Evolutionary conservation across 2,797 vertebrate genomes (phyloP).

Genomic region (Pangasius sanitwongsei): DNA sequence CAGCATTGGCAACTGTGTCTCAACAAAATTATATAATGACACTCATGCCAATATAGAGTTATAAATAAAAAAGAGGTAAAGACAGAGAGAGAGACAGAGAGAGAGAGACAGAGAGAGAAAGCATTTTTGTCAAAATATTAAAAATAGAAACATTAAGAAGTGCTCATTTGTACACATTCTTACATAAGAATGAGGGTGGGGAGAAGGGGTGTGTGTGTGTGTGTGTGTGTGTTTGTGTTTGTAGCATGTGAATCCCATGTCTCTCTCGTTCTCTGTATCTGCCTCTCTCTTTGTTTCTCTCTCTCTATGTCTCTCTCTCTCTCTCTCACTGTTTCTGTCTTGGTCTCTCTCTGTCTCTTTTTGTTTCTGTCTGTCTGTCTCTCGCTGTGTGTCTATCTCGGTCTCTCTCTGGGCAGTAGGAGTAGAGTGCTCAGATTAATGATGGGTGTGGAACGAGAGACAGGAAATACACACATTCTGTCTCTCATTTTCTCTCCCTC

Average conservation of each 20-base stretch:
- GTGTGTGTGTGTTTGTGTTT: slow-evolving; percentile 23
- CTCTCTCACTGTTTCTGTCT: neutral
- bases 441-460: slow-evolving; percentile 58
- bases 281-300: neutral
- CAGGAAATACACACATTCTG: slow-evolving; percentile 44
- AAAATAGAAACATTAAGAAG: slow-evolving; percentile 2
- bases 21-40: neutral
- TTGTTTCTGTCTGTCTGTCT: neutral
- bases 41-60: neutral
- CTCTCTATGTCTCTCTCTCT: too few relatives aligned
- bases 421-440: slow-evolving; percentile 61
- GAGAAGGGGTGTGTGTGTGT: slow-evolving; percentile 39
- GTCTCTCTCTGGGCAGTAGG: slow-evolving; percentile 33
- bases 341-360: neutral
- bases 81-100: slow-evolving; percentile 35
- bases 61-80: neutral
- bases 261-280: neutral
- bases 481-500: slow-evolving; percentile 1
- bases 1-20: neutral
- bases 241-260: neutral
- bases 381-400: neutral
- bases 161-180: neutral
- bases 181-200: slow-evolving; percentile 42
- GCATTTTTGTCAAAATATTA: slow-evolving; percentile 14
- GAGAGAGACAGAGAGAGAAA: slow-evolving; percentile 20